Conservation (phyloP, 2,797 vertebrate species). For the Mus caroli region DNA sequence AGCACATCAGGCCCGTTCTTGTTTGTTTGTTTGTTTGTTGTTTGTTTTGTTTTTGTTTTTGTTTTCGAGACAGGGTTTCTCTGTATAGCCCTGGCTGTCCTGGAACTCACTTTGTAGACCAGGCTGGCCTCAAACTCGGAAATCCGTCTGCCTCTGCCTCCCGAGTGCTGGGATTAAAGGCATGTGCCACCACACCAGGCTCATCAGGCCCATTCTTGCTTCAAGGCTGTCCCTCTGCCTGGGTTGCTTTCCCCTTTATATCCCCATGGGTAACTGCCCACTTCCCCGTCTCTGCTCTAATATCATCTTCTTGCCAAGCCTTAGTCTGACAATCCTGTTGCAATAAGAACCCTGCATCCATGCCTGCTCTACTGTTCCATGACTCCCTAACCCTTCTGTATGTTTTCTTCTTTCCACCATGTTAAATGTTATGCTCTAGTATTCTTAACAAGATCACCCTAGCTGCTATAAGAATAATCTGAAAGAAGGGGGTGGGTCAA, state of each 20-base stretch:
- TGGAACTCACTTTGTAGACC: too few species aligned
- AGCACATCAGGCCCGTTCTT: too few species aligned
- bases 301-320: neutral
- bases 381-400: neutral
- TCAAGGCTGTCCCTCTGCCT: neutral
- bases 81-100: too few species aligned
- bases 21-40: too few species aligned
- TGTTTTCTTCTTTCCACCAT: neutral
- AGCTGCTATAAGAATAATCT: slow-evolving; percentile 42
- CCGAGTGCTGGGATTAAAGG: too few species aligned
- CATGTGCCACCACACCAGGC: too few species aligned
- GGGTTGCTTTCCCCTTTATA: neutral
- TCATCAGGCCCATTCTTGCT: neutral
- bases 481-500: neutral
- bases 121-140: too few species aligned
- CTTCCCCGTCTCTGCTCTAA: neutral
- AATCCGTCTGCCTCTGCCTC: too few species aligned
- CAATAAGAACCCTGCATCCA: neutral
- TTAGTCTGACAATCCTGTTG: neutral
- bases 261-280: neutral
- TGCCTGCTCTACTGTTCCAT: neutral
- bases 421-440: slow-evolving; percentile 20
- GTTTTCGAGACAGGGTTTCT: too few species aligned
- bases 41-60: too few species aligned
- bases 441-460: slow-evolving; percentile 45